phyloP scores from a whole-genome alignment of 2,888 invertebrate species.

The Polyommatus icarus region DNA sequence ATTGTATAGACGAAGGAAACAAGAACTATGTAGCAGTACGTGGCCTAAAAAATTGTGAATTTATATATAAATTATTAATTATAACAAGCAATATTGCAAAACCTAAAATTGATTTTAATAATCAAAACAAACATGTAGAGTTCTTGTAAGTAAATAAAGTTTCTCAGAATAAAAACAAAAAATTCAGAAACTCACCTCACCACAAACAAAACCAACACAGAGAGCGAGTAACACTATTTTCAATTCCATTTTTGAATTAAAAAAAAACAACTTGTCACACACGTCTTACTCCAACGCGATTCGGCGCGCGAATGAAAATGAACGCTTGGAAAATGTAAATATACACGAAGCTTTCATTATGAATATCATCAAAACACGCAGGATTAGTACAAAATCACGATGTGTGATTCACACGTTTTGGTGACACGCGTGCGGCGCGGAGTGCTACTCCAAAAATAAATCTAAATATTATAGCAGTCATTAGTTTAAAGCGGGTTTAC shows the following conservation, averaged over 20 bases:
- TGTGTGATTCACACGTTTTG: background rate
- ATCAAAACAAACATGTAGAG: background rate
- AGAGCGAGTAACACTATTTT: constrained; percentile 35
- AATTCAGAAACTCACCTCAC: constrained; percentile 33
- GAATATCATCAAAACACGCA: constrained; percentile 2
- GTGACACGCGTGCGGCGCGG: background rate
- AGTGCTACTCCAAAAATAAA: background rate
- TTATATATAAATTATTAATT: too few species aligned
- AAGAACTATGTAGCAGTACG: too few species aligned
- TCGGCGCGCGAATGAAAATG: constrained; percentile 19
- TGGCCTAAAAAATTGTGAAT: too few species aligned
- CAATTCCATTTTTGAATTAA: constrained; percentile 34
- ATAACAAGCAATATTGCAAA: too few species aligned
- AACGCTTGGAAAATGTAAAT: background rate
- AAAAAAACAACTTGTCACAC: background rate
- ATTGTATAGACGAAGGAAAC: too few species aligned
- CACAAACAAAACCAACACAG: constrained; percentile 32
- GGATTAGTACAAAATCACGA: background rate
- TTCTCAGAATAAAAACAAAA: background rate
- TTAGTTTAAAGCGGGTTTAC: background rate
- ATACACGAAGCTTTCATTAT: background rate
- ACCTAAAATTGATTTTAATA: background rate
- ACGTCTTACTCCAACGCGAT: background rate
- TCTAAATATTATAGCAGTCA: background rate
- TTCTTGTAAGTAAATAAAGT: background rate